A percentile compares a stretch with the other conserved stretches of the same genome.
Evolutionary conservation across 2,888 invertebrate species (phyloP).

Genomic region (Aspidapion aeneum): DNA sequence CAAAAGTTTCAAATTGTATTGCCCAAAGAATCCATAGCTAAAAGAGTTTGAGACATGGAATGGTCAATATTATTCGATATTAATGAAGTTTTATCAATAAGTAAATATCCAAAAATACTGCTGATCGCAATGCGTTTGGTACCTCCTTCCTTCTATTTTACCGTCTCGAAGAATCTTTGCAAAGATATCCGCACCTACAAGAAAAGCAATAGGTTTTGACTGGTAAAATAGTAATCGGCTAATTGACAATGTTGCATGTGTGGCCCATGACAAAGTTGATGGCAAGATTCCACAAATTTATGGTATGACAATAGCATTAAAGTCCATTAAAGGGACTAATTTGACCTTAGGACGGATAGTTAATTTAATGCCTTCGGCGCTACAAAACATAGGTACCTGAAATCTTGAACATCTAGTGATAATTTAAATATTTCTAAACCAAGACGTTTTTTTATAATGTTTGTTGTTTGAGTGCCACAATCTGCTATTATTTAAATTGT

Average conservation of each 20-base stretch:
- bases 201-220: background rate
- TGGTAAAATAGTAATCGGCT: background rate
- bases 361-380: background rate
- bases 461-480: background rate
- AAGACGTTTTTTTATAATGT: background rate
- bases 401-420: no score
- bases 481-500: background rate
- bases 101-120: background rate
- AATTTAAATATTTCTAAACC: no score
- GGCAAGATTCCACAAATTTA: background rate
- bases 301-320: background rate
- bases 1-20: constrained; percentile 12
- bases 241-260: no score
- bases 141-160: background rate
- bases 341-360: background rate
- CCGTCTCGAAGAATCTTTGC: background rate
- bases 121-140: background rate
- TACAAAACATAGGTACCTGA: no score
- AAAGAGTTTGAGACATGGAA: no score
- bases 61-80: background rate
- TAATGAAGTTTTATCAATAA: background rate
- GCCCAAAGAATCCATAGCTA: no score
- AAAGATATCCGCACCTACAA: background rate
- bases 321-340: background rate
- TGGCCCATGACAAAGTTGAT: no score